These are phyloP conservation scores for Lacerta bilineata DNA, from an alignment of 2,797 vertebrate species.

Conservation along the genomic window DNA sequence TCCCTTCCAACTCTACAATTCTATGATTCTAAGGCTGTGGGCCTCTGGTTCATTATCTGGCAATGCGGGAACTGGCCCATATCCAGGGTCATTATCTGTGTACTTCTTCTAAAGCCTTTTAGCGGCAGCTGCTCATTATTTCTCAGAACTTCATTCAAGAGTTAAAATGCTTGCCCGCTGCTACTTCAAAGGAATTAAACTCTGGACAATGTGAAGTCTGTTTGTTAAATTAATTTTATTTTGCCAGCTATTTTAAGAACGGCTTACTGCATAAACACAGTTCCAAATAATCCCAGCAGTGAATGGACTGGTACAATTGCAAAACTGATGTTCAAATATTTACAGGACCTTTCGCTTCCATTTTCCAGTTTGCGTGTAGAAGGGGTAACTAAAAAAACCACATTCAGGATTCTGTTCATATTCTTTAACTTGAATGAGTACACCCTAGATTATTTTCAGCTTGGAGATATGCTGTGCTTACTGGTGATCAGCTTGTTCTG, in stretches of 20 bases:
- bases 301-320: not conserved
- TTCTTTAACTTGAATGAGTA: fast-evolving
- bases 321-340: not conserved
- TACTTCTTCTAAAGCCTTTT: no score
- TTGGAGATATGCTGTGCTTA: fast-evolving
- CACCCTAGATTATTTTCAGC: fast-evolving
- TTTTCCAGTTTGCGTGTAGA: not conserved
- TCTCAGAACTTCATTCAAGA: not conserved
- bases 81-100: not conserved
- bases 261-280: not conserved
- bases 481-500: fast-evolving
- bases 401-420: fast-evolving
- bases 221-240: conserved; percentile 54
- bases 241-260: conserved; percentile 7
- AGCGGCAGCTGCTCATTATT: not conserved
- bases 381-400: not conserved
- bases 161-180: not conserved
- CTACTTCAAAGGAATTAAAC: not conserved
- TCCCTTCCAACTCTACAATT: no score
- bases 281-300: not conserved
- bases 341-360: not conserved
- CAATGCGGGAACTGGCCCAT: not conserved
- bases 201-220: fast-evolving
- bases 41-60: fast-evolving
- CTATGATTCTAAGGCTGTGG: not conserved